phyloP scores from a whole-genome alignment of 2,113 vertebrate genomes.

The Dipodomys spectabilis region DNA sequence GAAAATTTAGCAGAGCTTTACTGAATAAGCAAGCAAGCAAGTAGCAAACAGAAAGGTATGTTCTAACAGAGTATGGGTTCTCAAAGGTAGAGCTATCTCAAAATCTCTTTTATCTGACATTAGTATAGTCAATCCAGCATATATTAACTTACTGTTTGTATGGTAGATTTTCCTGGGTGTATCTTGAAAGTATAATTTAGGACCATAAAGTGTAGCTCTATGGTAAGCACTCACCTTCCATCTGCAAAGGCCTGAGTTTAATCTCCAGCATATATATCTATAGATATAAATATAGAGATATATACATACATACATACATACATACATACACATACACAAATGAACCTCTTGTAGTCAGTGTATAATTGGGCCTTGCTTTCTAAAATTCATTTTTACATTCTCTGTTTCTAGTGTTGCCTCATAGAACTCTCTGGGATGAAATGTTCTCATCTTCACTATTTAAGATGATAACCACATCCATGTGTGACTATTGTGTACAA shows the following conservation, averaged over 20 bases:
- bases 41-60: too few relatives aligned
- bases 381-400: not conserved
- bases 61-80: too few relatives aligned
- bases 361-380: not conserved
- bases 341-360: not conserved
- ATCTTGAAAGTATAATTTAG: not conserved
- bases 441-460: not conserved
- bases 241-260: not conserved
- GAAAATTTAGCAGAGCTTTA: too few relatives aligned
- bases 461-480: not conserved
- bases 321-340: not conserved
- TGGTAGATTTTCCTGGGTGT: not conserved
- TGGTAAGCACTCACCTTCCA: not conserved
- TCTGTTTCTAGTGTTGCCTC: not conserved
- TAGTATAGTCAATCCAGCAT: not conserved
- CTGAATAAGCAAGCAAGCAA: too few relatives aligned
- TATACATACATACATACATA: not conserved
- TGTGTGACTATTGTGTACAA: not conserved
- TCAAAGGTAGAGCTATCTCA: too few relatives aligned
- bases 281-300: too few relatives aligned
- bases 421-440: constrained; percentile 3
- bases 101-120: not conserved
- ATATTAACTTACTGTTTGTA: not conserved
- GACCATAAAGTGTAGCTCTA: not conserved
- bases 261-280: too few relatives aligned